Conservation (phyloP, 1,140 invertebrate species). For the Apis dorsata region DNA sequence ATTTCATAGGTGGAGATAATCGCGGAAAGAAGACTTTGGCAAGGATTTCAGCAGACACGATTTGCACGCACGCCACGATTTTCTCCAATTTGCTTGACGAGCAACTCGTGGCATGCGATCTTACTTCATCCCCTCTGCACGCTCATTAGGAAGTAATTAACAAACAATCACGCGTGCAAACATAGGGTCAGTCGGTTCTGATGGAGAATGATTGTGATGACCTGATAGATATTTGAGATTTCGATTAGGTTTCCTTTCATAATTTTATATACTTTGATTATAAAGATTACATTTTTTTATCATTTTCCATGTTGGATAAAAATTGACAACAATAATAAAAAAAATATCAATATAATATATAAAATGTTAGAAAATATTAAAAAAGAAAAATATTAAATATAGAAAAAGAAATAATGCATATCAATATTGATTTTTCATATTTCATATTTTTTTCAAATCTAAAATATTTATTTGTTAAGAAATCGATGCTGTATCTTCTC, state of each 20-base stretch:
- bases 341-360: no score
- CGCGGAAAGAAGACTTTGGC: background rate
- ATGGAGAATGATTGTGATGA: slow-evolving; percentile 54
- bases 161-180: slow-evolving; percentile 69
- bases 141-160: slow-evolving; percentile 71
- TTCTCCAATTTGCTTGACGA: slow-evolving; percentile 44
- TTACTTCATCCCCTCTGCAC: slow-evolving; percentile 60
- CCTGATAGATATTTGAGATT: background rate
- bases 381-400: no score
- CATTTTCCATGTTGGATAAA: background rate
- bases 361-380: no score
- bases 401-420: no score
- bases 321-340: no score
- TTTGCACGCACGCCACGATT: slow-evolving; percentile 48
- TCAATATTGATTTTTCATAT: no score
- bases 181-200: slow-evolving; percentile 51
- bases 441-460: no score
- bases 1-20: background rate
- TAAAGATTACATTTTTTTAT: background rate
- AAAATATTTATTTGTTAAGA: no score
- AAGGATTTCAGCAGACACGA: slow-evolving; percentile 23
- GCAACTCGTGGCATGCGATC: slow-evolving; percentile 69
- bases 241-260: background rate
- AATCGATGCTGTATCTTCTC: no score
- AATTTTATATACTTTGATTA: background rate